phyloP scores from a whole-genome alignment of 37 sponge, comb jelly and placozoan species.

The Aplysina aerophoba region DNA sequence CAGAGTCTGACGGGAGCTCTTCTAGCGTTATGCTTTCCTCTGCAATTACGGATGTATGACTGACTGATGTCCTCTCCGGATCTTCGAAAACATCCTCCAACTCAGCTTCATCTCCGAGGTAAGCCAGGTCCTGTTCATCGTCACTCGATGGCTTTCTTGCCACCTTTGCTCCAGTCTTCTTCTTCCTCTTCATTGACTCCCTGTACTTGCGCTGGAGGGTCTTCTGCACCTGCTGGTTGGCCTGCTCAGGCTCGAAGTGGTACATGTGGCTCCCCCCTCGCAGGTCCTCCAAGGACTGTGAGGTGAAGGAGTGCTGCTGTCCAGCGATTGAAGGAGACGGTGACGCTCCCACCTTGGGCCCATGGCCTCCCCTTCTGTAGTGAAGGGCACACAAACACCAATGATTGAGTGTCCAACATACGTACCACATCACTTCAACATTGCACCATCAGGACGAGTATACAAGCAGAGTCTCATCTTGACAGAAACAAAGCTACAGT shows the following conservation, averaged over 20 bases:
- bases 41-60: no score
- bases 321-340: background rate
- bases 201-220: background rate
- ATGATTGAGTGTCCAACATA: no score
- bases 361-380: no score
- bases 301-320: background rate
- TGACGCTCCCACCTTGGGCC: no score
- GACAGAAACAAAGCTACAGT: no score
- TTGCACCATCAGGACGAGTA: no score
- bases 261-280: background rate
- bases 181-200: conserved; percentile 13
- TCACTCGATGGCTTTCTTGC: background rate
- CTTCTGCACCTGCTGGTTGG: background rate
- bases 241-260: conserved; percentile 1
- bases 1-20: no score
- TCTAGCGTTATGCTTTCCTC: no score
- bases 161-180: background rate
- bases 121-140: background rate
- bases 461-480: no score
- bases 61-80: no score
- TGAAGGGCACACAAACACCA: no score
- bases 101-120: background rate
- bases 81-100: background rate
- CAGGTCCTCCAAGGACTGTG: background rate
- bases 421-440: no score